Evolutionary conservation across 2,888 invertebrate species (phyloP).

Genomic region (Mythimna impura): DNA sequence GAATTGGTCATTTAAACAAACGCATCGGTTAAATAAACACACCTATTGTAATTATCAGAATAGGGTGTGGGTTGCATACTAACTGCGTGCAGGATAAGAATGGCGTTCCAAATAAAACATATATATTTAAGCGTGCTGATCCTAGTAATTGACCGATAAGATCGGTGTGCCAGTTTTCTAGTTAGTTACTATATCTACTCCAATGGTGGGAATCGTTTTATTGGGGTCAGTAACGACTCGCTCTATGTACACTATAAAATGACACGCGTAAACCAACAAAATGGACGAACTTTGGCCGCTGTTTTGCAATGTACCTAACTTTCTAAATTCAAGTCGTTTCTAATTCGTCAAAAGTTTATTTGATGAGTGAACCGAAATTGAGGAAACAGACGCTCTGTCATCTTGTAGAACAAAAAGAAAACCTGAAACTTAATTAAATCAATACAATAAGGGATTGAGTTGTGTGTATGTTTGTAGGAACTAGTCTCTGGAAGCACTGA

Average conservation of each 20-base stretch:
- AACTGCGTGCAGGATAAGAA: background rate
- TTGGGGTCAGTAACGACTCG: constrained; percentile 47
- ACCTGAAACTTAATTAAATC: background rate
- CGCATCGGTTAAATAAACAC: background rate
- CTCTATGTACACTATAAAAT: constrained; percentile 22
- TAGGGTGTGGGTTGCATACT: background rate
- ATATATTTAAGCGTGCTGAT: constrained; percentile 48
- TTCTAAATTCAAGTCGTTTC: constrained; percentile 44
- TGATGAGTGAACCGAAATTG: background rate
- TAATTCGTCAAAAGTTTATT: constrained; percentile 8
- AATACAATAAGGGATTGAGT: background rate
- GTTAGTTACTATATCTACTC: constrained; percentile 21
- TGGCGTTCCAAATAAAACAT: constrained; percentile 24
- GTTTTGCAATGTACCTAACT: constrained; percentile 38
- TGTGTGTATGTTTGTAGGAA: background rate
- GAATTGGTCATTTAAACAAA: constrained; percentile 29
- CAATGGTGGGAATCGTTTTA: constrained; percentile 50
- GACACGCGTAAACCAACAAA: constrained; percentile 41
- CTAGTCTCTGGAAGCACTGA: background rate
- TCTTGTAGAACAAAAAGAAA: background rate
- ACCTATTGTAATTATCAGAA: constrained; percentile 20
- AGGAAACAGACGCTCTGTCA: background rate
- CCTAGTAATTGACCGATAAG: constrained; percentile 64
- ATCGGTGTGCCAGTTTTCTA: constrained; percentile 54
- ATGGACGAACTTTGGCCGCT: constrained; percentile 18